A percentile compares a stretch with the other conserved stretches of the same genome.
Conservation (phyloP, 2,113 vertebrate genomes). For the Nanorana parkeri region DNA sequence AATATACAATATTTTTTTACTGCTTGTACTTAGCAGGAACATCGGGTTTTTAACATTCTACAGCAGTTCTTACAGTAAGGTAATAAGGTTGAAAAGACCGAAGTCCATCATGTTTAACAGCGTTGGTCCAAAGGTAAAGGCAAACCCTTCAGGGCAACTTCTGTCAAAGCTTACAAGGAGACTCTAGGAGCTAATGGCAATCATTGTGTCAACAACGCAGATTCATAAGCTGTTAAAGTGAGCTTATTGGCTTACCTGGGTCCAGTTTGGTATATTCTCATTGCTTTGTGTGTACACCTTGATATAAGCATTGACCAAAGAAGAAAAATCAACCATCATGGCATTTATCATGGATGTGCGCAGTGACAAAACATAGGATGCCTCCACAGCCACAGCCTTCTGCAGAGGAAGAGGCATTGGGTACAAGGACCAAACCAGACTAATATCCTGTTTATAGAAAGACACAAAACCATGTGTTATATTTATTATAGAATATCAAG, state of each 20-base stretch:
- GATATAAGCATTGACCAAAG: conserved; percentile 77
- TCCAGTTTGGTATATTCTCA: conserved; percentile 59
- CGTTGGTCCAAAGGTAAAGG: too few species aligned
- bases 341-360: conserved; percentile 77
- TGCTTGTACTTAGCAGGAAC: too few species aligned
- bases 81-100: too few species aligned
- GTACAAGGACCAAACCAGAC: conserved; percentile 75
- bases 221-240: background rate
- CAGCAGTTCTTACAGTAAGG: too few species aligned
- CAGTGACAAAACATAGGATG: conserved; percentile 78
- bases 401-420: conserved; percentile 75
- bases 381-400: conserved; percentile 80
- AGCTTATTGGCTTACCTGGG: conserved; percentile 60
- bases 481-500: too few species aligned
- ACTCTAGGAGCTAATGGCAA: too few species aligned
- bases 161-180: background rate
- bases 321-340: conserved; percentile 82
- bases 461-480: too few species aligned
- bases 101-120: too few species aligned
- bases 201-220: too few species aligned
- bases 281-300: conserved; percentile 67
- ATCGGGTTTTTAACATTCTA: too few species aligned
- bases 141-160: too few species aligned
- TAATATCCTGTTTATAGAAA: conserved; percentile 71
- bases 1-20: too few species aligned